Evolutionary conservation across 1,140 invertebrate species (phyloP), one percentile per base, ranked within the genome.

Genomic region (Sycophila sp.): DNA sequence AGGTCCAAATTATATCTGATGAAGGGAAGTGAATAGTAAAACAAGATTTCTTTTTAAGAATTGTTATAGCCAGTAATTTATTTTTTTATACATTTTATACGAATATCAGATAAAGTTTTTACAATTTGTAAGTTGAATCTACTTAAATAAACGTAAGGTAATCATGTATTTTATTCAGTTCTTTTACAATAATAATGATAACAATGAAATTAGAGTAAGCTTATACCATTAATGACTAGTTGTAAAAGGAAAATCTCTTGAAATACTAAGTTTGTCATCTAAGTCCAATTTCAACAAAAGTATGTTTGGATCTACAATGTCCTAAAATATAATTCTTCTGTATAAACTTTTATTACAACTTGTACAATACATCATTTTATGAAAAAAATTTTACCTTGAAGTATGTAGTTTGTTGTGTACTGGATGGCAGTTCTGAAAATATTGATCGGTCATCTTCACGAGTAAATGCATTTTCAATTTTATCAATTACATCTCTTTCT

Each of bases 221-320:
- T 64, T 56, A 36, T 19, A 24, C 30, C 24, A 55, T 53, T 42
- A 58, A 47, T 64, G 38, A 59, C 60, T 71, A 58, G 17, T 26
- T 3, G 64, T 63, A 40, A 66, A 55, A 47, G 59, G 56, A 26
- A 70, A 26, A 19, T 67, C 64, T 4, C 53, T 47, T 45, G 45
- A 67, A 15, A 59, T 59, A 40, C 73, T 74, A 24, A 82, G 47
- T 36, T 81, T 77, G 69, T 82, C 76, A 19, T 84, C 78, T 4
- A 83, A 68, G 68, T 81, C 78, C 51, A 81, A 73, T 72, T 83
- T 84, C 10, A 85, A 71, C 56, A 84, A 75, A 11, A 83, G 45
- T 22, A 85, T 45, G 55, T 78, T 77, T 22, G 84, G 84, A 70
- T 85, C 83, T 34, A 84, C 74, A 22, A 83, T 75, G 60, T 80